Conservation (phyloP, 1,140 invertebrate species). For the Sinonovacula constricta region DNA sequence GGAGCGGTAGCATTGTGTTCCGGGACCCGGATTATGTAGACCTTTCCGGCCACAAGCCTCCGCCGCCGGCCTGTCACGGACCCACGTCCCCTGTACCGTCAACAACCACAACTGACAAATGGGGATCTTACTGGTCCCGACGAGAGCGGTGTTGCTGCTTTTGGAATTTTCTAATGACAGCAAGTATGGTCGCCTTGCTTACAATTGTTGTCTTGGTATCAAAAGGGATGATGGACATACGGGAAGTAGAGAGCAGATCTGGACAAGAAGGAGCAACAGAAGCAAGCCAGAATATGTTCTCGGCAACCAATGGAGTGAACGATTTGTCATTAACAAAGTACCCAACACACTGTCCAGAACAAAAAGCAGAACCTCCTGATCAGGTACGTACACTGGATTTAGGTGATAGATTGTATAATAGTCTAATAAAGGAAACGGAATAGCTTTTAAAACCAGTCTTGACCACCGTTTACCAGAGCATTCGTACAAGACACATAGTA, state of each 20-base stretch:
- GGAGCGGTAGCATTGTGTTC: background rate
- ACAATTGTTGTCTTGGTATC: slow-evolving; percentile 23
- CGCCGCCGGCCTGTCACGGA: background rate
- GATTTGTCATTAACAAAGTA: too few species aligned
- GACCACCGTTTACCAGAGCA: too few species aligned
- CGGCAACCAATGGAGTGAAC: too few species aligned
- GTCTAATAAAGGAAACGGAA: too few species aligned
- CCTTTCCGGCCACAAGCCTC: slow-evolving; percentile 1
- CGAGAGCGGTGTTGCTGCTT: slow-evolving; percentile 43
- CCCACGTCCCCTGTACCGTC: slow-evolving; percentile 8
- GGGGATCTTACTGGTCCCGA: slow-evolving; percentile 44
- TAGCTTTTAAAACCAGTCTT: too few species aligned
- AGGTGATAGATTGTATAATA: too few species aligned
- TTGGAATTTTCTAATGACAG: slow-evolving; percentile 29
- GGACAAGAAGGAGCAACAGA: too few species aligned
- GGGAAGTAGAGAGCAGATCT: background rate
- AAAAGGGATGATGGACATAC: slow-evolving; percentile 7
- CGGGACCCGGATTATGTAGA: slow-evolving; percentile 10
- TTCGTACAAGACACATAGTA: too few species aligned
- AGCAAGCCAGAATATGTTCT: too few species aligned
- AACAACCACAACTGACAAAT: slow-evolving; percentile 18
- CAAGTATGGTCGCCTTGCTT: slow-evolving; percentile 5
- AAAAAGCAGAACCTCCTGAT: too few species aligned
- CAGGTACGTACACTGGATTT: too few species aligned
- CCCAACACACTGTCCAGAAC: too few species aligned